Conservation (phyloP, 1,140 invertebrate genomes). For the Zelostemma sp. region DNA sequence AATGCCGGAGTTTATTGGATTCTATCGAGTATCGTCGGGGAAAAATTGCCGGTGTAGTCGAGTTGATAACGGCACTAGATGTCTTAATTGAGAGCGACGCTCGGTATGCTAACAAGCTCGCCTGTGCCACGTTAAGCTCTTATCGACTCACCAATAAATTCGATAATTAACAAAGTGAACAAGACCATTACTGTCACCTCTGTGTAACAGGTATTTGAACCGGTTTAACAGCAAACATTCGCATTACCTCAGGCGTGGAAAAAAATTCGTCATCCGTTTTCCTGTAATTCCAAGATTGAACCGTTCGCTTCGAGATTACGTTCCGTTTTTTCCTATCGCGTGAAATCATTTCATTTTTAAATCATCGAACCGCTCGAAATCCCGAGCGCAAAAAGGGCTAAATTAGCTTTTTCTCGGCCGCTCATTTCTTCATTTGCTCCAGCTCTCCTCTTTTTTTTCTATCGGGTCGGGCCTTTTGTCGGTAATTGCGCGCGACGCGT, state of each 20-base stretch:
- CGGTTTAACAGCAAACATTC: constrained; percentile 31
- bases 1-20: no score
- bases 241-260: constrained; percentile 11
- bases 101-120: constrained; percentile 51
- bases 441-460: constrained; percentile 3
- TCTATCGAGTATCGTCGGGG: no score
- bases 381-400: constrained; percentile 10
- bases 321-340: no score
- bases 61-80: constrained; percentile 10
- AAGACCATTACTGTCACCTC: constrained; percentile 24
- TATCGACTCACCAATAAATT: constrained; percentile 44
- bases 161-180: constrained; percentile 41
- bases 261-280: not conserved
- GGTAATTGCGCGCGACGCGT: constrained; percentile 32
- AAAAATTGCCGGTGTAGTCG: not conserved
- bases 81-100: constrained; percentile 17
- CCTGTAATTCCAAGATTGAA: no score
- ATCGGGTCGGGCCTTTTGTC: constrained; percentile 11
- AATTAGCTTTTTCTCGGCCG: constrained; percentile 15
- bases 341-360: no score
- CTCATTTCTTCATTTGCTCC: constrained; percentile 24
- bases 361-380: no score
- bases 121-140: constrained; percentile 20
- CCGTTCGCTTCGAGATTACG: not conserved
- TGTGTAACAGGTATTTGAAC: constrained; percentile 36